Evolutionary conservation across 2,113 vertebrate genomes (phyloP), one percentile per base, ranked within the genome.

Genomic region (Urocitellus parryii): DNA sequence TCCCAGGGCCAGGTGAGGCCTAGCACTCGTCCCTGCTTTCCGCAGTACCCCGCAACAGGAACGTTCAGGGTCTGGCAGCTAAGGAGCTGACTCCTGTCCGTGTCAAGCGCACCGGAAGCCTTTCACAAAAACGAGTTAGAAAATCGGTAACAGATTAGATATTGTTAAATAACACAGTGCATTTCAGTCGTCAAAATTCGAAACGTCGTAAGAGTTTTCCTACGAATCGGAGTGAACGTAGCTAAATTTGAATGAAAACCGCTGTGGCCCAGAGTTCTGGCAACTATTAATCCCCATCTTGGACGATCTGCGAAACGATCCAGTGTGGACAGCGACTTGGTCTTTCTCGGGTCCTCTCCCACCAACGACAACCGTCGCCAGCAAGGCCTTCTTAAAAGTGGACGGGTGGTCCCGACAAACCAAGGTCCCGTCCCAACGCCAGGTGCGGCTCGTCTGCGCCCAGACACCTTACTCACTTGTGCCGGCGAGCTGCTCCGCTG

Each of bases 381-480:
- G 34, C 67, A n/a, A 70, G 0, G 67, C 67, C 67, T 70, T 70
- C 67, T n/a, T n/a, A 70, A 3, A n/a, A 18, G 67, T 34, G 32
- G 34, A 18, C 18, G 34, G 67, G 67, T 2, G 67, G 67, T n/a
- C 67, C 8, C 67, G 2, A 70, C 8, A 18, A 70, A 16, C 32
- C 18, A 70, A 16, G 34, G 32, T 8, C 67, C 67, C 34, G 14
- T 18, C 7, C 67, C 34, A 11, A 2, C 65, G 7, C 65, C 65
- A 34, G 65, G 65, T 5, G 29, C 13, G 67, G 67, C 14, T 18
- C 17, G 8, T 16, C 34, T 18, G 67, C 67, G 29, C 67, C 67
- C 67, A 34, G 8, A 70, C 32, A n/a, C 67, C 67, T 11, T 78
- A 97, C 97, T 97, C 91, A 97, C 97, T 97, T 3, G 74, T 25